Conservation (phyloP, 2,113 vertebrate genomes). For the Micromys minutus region DNA sequence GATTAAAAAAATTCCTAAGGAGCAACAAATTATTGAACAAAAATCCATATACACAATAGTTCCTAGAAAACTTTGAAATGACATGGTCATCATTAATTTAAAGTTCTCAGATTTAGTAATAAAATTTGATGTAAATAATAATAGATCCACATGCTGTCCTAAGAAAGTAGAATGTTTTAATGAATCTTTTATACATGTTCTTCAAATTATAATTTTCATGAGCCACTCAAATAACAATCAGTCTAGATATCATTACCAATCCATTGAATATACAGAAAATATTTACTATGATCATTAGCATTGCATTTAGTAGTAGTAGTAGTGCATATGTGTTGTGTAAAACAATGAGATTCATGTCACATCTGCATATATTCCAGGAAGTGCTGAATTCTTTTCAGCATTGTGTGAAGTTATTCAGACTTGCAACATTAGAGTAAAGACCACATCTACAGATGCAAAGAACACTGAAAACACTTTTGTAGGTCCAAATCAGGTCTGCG, state of each 20-base stretch:
- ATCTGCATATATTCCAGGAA: neutral
- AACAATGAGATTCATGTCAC: neutral
- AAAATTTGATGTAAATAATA: neutral
- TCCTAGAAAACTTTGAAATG: neutral
- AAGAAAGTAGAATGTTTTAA: neutral
- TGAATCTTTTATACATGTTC: neutral
- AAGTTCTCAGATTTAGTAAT: neutral
- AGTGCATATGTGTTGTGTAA: neutral
- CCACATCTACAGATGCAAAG: neutral
- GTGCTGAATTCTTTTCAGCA: accelerated
- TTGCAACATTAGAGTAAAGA: no score
- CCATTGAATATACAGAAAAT: neutral
- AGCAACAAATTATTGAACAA: neutral
- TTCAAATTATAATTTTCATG: neutral
- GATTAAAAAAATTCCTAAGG: neutral
- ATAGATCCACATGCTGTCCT: neutral
- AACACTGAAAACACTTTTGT: neutral
- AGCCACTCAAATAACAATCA: neutral
- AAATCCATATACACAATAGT: neutral
- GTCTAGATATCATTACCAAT: neutral
- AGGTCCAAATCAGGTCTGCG: no score
- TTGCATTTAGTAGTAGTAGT: neutral
- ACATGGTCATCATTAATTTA: neutral
- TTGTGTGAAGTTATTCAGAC: neutral
- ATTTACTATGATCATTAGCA: accelerated